Conservation (phyloP, 2,797 vertebrate species). For the Selene dorsalis region DNA sequence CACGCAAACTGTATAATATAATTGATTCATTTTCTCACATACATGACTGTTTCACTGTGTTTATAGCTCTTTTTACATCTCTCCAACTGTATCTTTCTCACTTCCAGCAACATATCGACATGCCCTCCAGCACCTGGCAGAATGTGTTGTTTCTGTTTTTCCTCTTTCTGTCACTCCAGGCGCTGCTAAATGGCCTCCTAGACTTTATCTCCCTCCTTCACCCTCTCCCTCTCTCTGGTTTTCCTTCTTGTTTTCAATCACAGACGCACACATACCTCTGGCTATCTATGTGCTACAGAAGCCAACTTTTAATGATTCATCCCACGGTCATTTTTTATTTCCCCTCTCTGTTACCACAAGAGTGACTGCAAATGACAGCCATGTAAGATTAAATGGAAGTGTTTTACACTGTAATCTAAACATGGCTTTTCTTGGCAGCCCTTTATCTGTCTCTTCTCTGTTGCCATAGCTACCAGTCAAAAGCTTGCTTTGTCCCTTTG, state of each 20-base stretch:
- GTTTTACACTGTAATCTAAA: conserved; percentile 74
- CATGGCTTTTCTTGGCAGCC: conserved; percentile 73
- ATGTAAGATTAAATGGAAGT: conserved; percentile 67
- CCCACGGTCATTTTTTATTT: conserved; percentile 30
- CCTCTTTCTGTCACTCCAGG: conserved; percentile 51
- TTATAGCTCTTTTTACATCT: not conserved
- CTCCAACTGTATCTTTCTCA: conserved; percentile 11
- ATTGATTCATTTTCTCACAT: not conserved
- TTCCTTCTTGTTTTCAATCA: conserved; percentile 29
- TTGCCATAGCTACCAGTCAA: conserved; percentile 83
- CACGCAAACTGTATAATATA: not conserved
- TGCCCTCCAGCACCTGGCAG: conserved; percentile 42
- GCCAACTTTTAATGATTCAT: conserved; percentile 49
- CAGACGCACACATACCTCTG: conserved; percentile 35
- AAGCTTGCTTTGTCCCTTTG: conserved; percentile 82
- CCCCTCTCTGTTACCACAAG: conserved; percentile 31
- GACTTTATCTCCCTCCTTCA: conserved; percentile 7
- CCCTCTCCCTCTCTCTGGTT: not conserved
- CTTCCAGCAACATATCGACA: conserved; percentile 28
- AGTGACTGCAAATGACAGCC: conserved; percentile 40
- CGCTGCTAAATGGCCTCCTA: conserved; percentile 29
- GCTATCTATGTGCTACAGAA: conserved; percentile 36
- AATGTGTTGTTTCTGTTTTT: conserved; percentile 36
- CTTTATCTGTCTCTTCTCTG: conserved; percentile 78
- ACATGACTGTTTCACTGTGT: not conserved